Evolutionary conservation across 2,113 vertebrate genomes (phyloP).

Genomic region (Tragelaphus imberbis): DNA sequence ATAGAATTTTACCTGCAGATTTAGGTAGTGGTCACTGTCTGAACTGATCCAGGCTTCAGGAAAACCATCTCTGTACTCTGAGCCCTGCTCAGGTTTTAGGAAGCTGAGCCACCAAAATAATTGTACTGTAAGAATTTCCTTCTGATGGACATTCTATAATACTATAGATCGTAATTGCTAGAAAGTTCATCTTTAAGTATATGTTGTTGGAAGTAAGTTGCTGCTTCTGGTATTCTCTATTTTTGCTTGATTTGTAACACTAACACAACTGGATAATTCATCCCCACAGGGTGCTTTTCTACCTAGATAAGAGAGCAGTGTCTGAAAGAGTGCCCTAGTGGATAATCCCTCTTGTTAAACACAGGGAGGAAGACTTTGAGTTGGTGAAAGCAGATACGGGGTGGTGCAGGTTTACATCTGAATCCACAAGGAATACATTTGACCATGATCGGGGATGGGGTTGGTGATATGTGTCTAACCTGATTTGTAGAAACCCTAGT

Average conservation of each 20-base stretch:
- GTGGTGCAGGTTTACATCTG: neutral
- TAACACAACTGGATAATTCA: neutral
- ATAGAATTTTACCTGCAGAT: neutral
- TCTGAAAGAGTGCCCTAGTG: neutral
- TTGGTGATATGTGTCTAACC: neutral
- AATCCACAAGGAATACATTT: neutral
- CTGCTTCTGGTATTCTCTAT: neutral
- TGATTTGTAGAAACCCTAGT: neutral
- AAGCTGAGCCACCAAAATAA: neutral
- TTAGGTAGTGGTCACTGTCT: neutral
- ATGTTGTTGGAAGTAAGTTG: neutral
- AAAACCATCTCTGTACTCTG: neutral
- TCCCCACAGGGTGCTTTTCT: neutral
- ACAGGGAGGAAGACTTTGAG: neutral
- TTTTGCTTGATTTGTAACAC: neutral
- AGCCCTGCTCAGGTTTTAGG: constrained; percentile 14
- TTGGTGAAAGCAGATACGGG: neutral
- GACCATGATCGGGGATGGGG: neutral
- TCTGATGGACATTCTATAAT: neutral
- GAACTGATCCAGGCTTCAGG: neutral
- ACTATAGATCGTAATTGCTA: neutral
- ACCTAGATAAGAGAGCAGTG: neutral
- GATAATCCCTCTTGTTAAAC: neutral
- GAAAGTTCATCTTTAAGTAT: neutral
- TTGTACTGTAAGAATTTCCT: neutral